Evolutionary conservation across 92 coral and sea anemone species (phyloP).

Genomic region (Siderastrea siderea): DNA sequence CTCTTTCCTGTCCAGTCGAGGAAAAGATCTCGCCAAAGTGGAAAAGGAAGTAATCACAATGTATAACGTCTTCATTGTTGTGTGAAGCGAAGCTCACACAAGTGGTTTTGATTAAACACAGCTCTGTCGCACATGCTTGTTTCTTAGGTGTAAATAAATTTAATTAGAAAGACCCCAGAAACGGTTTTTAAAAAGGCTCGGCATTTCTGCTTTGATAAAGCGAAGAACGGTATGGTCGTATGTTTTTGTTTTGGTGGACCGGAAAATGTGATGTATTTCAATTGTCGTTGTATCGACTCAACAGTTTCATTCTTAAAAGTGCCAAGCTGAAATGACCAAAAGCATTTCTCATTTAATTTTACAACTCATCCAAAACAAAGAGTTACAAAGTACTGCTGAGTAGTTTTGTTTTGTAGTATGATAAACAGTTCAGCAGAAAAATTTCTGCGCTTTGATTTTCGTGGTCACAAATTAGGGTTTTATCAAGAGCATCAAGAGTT

Average conservation of each 20-base stretch:
- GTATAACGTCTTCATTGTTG: neutral
- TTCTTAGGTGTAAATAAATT: neutral
- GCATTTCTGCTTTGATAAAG: neutral
- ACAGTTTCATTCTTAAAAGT: too few relatives aligned
- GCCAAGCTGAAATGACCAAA: neutral
- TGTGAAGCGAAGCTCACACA: neutral
- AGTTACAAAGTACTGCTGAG: neutral
- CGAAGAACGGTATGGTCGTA: neutral
- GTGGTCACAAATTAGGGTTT: neutral
- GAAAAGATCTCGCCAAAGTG: neutral
- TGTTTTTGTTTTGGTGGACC: neutral
- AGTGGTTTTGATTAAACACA: constrained; percentile 7
- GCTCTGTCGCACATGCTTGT: neutral
- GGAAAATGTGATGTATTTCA: too few relatives aligned
- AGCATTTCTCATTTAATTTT: neutral
- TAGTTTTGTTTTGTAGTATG: neutral
- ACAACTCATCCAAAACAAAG: neutral
- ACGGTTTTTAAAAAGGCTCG: neutral
- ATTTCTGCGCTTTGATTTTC: neutral
- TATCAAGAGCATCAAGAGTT: neutral
- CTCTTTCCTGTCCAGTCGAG: too few relatives aligned
- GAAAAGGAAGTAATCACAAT: neutral
- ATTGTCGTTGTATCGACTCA: too few relatives aligned
- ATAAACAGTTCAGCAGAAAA: neutral
- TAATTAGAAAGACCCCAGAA: neutral